Evolutionary conservation across 2,888 invertebrate species (phyloP).

Genomic region (Plagiodera versicolora): DNA sequence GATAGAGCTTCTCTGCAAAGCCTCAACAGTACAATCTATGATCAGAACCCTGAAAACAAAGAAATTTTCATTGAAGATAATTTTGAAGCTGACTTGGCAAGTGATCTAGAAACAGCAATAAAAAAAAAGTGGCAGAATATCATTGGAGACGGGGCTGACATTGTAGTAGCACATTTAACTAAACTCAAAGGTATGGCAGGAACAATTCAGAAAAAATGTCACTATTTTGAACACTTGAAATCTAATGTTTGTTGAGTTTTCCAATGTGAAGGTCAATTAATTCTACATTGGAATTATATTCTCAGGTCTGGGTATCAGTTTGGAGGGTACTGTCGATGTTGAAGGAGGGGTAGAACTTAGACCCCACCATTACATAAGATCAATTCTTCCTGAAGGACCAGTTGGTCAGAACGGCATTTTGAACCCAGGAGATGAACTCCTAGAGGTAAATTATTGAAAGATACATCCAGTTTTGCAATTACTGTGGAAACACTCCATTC

Average conservation of each 20-base stretch:
- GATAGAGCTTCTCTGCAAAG: conserved; percentile 80
- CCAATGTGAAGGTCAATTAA: too few relatives aligned
- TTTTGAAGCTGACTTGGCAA: conserved; percentile 54
- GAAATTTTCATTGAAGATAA: conserved; percentile 55
- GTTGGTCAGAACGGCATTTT: conserved; percentile 89
- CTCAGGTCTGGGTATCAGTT: conserved; percentile 80
- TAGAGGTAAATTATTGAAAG: conserved; percentile 71
- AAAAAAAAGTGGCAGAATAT: conserved; percentile 79
- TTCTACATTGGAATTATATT: too few relatives aligned
- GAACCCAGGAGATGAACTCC: conserved; percentile 93
- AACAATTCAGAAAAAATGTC: too few relatives aligned
- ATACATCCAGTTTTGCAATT: too few relatives aligned
- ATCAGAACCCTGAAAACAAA: conserved; percentile 53
- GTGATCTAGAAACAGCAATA: conserved; percentile 65
- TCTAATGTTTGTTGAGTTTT: too few relatives aligned
- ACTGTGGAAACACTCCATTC: too few relatives aligned
- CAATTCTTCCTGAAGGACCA: conserved; percentile 94
- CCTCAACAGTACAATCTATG: conserved; percentile 73
- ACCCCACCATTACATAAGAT: conserved; percentile 98
- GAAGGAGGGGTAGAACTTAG: conserved; percentile 95
- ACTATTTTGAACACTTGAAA: too few relatives aligned
- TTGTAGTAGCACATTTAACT: conserved; percentile 88
- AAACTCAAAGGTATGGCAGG: conserved; percentile 77
- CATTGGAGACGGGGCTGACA: conserved; percentile 78
- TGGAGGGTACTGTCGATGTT: conserved; percentile 96